Percentiles rank a stretch among this genome's conserved stretches.
These are phyloP conservation scores for Bryconaethiops microstoma DNA, from an alignment of 2,797 vertebrate genomes.

Conservation along the genomic window DNA sequence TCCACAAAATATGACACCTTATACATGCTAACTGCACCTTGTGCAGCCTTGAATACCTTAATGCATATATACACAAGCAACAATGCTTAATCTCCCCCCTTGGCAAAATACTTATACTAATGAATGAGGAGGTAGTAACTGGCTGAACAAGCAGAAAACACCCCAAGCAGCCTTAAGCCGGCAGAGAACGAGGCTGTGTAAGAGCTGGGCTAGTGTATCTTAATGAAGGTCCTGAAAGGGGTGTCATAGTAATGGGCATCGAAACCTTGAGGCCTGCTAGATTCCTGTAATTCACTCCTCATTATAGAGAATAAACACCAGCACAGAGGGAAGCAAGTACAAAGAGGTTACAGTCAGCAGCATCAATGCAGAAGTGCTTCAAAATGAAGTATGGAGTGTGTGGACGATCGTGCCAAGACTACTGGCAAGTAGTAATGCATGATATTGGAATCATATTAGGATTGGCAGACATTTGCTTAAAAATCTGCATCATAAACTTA, in stretches of 20 bases:
- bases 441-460: too few relatives aligned
- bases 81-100: too few relatives aligned
- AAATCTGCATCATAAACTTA: too few relatives aligned
- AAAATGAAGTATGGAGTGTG: too few relatives aligned
- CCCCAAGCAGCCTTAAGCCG: not conserved
- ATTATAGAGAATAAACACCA: conserved; percentile 41
- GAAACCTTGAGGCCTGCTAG: not conserved
- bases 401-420: too few relatives aligned
- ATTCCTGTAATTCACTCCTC: conserved; percentile 31
- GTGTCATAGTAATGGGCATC: conserved; percentile 9
- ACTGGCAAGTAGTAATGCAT: too few relatives aligned
- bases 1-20: not conserved
- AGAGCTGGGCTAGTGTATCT: not conserved
- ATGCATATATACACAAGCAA: not conserved
- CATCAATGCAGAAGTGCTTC: not conserved
- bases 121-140: too few relatives aligned
- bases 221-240: not conserved
- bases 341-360: not conserved
- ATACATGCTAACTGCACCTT: not conserved
- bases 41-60: not conserved
- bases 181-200: not conserved
- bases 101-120: not conserved
- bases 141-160: conserved; percentile 12
- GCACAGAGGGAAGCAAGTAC: conserved; percentile 13
- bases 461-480: too few relatives aligned